Base-by-base conservation (phyloP, 1,140 invertebrate species). In the Drosophila cardini region DNA sequence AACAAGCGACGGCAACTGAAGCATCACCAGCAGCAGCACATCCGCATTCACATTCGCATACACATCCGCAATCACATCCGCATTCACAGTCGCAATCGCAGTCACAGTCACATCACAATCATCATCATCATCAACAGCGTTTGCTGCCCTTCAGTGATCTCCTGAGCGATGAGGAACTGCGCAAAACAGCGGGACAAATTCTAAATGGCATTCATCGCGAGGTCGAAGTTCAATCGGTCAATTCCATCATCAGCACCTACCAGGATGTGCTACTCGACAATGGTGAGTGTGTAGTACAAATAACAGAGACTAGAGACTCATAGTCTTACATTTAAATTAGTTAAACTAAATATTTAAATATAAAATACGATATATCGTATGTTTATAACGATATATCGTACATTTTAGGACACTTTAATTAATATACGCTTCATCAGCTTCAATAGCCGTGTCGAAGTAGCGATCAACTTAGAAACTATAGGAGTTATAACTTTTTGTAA, bases 161-260 rank as follows among this genome's bases (percentile, higher is more conserved):
- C 3, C 61, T 91, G 52, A 81, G 76, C 52, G 87, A 91, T 9
- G 91, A 92, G 11, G 92, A 92, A 45, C 79, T 93, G 13, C 83
- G 91, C 40, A 91, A 92, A 70, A 86, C 92, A 2, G 93, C 93
- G 4, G 92, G 92, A 2, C 92, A 93, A 75, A 93, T 93, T 10
- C 72, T 93, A 2, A 92, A 91, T 42, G 93, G 93, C 1, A 92
- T 93, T 13, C 92, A 92, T 68, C 87, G 91, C 7, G 86, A 92
- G 42, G 93, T 93, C 2, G 92, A 93, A 74, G 93, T 93, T 16
- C 92, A 93, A 76, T 91, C 92, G 34, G 78, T 93, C 10, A 91
- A 92, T 71, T 80, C 91, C 45, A 86, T 90, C 40, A 91, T 91
- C 30, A 90, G 90, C 48, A 90, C 90, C 45, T 91, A 92, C 62